Base-by-base conservation (phyloP, 2,888 invertebrate species). In the Drosophila setosimentum region DNA sequence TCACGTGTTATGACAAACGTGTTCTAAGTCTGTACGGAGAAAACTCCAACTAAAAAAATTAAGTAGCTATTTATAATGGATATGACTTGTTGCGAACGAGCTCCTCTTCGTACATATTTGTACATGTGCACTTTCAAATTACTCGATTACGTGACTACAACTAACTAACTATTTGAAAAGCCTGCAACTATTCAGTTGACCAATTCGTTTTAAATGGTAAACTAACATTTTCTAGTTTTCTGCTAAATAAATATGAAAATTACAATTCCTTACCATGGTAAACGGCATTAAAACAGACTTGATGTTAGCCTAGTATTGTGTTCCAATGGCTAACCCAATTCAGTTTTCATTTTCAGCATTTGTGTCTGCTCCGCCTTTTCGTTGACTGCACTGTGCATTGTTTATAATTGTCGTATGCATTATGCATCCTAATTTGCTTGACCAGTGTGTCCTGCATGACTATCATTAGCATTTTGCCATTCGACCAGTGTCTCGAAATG, bases 401-500 rank as follows among this genome's bases (percentile, higher is more conserved):
- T 50, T 60, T 69, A 62, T 61, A 42, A 32, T 30, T 29, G 13
- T n/a, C 33, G 51, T 8, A 45, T 45, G 49, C 29, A 55, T 29
- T 24, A 42, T 68, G 53, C 40, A 30, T 65, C 40, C 27, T 45
- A 27, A 27, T 68, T 68, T 64, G 51, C 45, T 57, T 54, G 29
- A 32, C 35, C 45, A 48, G 48, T 40, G 48, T 76, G 64, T 55
- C 21, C 55, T 27, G 37, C 62, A 50, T 21, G 27, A 18, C 65
- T 54, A 63, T 80, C 71, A 58, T 75, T 78, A 61, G 30, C 78
- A 57, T 60, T 61, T 51, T 40, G 49, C 60, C 64, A 21, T 18
- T 42, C 3, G 8, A 8, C 51, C 32, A 40, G n/a, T n/a, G 21
- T 27, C 13, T 53, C 24, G 4, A 54, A 30, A 13, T 32, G 18